These are phyloP conservation scores for Pachliopta kotzebuea DNA, from an alignment of 2,888 invertebrate species.

Conservation along the genomic window DNA sequence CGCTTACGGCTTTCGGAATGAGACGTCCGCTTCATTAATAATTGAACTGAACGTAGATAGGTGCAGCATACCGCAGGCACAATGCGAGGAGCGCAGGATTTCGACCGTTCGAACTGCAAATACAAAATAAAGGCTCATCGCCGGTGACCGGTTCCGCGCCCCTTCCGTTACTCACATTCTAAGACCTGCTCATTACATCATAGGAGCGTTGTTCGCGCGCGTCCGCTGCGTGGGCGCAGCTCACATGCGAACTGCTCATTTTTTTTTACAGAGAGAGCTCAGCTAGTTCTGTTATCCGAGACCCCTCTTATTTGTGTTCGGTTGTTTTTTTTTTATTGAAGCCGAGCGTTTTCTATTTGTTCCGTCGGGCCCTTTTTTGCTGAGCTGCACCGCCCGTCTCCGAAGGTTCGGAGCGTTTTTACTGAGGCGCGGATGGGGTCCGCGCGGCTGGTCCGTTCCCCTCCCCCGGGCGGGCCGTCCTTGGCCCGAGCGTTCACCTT, in stretches of 20 bases:
- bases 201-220: slow-evolving; percentile 50
- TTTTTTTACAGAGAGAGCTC: slow-evolving; percentile 56
- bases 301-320: slow-evolving; percentile 66
- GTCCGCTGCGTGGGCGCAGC: slow-evolving; percentile 70
- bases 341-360: slow-evolving; percentile 74
- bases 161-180: slow-evolving; percentile 68
- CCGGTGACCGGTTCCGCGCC: slow-evolving; percentile 59
- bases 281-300: slow-evolving; percentile 70
- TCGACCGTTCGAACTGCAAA: neutral
- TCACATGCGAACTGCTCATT: slow-evolving; percentile 67
- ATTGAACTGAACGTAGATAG: slow-evolving; percentile 48
- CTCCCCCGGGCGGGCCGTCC: slow-evolving; percentile 72
- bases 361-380: slow-evolving; percentile 76
- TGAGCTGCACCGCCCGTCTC: slow-evolving; percentile 64
- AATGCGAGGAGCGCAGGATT: neutral
- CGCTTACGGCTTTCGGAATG: slow-evolving; percentile 45
- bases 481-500: slow-evolving; percentile 80
- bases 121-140: slow-evolving; percentile 53
- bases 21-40: slow-evolving; percentile 50
- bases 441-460: slow-evolving; percentile 45
- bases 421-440: slow-evolving; percentile 52
- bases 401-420: slow-evolving; percentile 72
- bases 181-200: slow-evolving; percentile 66
- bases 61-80: slow-evolving; percentile 48
- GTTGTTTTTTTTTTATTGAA: slow-evolving; percentile 58